These are phyloP conservation scores for Drosophila tripunctata DNA, from an alignment of 2,888 invertebrate genomes.

Conservation along the genomic window DNA sequence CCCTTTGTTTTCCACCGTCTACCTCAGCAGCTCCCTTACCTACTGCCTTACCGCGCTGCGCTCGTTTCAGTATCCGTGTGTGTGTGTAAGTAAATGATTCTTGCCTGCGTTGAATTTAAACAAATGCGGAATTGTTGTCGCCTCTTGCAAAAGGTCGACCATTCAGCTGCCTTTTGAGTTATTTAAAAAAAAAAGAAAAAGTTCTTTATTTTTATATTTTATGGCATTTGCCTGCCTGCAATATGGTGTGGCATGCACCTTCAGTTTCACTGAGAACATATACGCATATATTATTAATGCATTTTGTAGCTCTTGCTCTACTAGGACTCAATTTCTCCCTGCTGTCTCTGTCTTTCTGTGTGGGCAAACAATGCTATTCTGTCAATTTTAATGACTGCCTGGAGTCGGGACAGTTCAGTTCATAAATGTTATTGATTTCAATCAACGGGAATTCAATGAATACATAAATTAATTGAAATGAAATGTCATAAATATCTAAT, in stretches of 20 bases:
- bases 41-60: neutral
- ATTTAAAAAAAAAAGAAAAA: no score
- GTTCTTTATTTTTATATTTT: constrained; percentile 35
- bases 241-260: constrained; percentile 36
- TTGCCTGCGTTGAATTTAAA: constrained; percentile 76
- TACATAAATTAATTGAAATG: constrained; percentile 30
- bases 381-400: constrained; percentile 59
- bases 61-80: neutral
- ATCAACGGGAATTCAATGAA: constrained; percentile 36
- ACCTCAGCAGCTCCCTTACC: neutral
- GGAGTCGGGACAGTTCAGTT: constrained; percentile 18
- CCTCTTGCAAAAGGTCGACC: constrained; percentile 21
- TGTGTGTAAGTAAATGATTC: constrained; percentile 61
- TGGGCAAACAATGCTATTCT: constrained; percentile 24
- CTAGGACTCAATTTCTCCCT: no score
- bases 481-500: constrained; percentile 51
- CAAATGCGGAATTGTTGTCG: constrained; percentile 67
- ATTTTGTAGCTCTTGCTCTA: neutral
- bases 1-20: constrained; percentile 31
- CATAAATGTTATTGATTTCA: constrained; percentile 43
- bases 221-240: constrained; percentile 56
- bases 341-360: no score
- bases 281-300: constrained; percentile 57
- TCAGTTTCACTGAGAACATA: constrained; percentile 24
- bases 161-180: constrained; percentile 22